Base-by-base conservation (phyloP, 2,797 vertebrate species). In the Pelodytes ibericus region DNA sequence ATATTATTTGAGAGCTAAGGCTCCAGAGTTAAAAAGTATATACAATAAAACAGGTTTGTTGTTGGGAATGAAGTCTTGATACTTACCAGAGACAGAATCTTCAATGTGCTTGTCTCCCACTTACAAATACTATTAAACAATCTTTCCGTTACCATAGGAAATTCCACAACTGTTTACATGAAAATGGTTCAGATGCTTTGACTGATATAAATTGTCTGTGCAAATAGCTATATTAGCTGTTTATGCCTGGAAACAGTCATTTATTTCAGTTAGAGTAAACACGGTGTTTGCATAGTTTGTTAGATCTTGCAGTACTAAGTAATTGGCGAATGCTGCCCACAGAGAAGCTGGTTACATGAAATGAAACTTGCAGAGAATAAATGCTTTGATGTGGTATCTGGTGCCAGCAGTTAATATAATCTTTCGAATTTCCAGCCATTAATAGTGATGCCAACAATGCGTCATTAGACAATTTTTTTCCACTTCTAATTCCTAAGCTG, bases 151-250 rank as follows among this genome's bases (percentile, higher is more conserved):
- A 84, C 81, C 63, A 81, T 72, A 58, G 25, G 51, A 84, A 86
- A 85, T 86, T 73, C 82, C 84, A 24, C 72, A 74, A 71, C 81
- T 89, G 81, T 88, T 91, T 91, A 89, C 75, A 84, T 78, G 67
- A 85, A 88, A 86, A 51, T 73, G 65, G 86, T 89, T 90, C 84
- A 89, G 75, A 84, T 86, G 88, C 56, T 60, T 41, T 18, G 57
- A 4, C 24, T 59, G 68, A 66, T 72, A 77, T 51, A 51, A 59
- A 72, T 67, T 36, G 69, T 64, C 58, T 31, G 31, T 60, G 44
- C 58, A 15, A 72, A 57, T 39, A 72, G 69, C 41, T 78, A 72
- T 78, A 68, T 72, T 61, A 78, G 57, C 56, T 41, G 70, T 27
- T 72, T 72, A 78, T 53, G 16, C n/a, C n/a, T 24, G 20, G 29